Evolutionary conservation across 2,113 vertebrate species (phyloP), one percentile per base, ranked within the genome.

Genomic region (Tonatia bakeri): DNA sequence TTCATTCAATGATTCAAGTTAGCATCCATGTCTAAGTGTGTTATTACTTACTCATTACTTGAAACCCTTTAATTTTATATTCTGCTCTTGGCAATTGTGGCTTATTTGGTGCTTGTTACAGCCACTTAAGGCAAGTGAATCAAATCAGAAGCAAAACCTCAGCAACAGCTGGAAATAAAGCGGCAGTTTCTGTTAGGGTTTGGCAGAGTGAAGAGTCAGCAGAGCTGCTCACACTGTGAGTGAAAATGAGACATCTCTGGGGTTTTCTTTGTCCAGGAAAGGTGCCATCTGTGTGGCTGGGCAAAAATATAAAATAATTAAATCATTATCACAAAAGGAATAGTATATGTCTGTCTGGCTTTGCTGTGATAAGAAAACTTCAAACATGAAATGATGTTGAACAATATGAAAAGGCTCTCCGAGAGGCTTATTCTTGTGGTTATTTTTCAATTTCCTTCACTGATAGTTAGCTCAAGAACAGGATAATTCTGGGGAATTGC

Each of bases 81-180:
- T 96, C n/a, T n/a, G 52, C 87, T 52, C 72, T 77, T 98, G 97
- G 96, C 98, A 97, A 86, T 76, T 67, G 96, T 50, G 94, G 90
- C 94, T 97, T 96, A 93, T 94, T 98, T 89, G 84, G 54, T 98
- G 97, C 98, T 98, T 98, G 94, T 93, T 98, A 92, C 50, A 65
- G 91, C 96, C 80, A 52, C 96, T 98, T 98, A 96, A 97, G 97
- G 98, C 96, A 98, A 97, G 98, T 98, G 98, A 98, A 97, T 98
- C 98, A 98, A 98, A 98, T 98, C 97, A 97, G 93, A 98, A 96
- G 97, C 97, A 95, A 98, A 97, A 65, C 82, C 89, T 97, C 93
- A 94, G 92, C 61, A 97, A 84, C 95, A 87, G 96, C 97, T 98
- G 97, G 96, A 98, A 89, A 97, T 94, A 97, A 83, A 96, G 97